Evolutionary conservation across 2,113 vertebrate genomes (phyloP).

Genomic region (Macroglossus sobrinus): DNA sequence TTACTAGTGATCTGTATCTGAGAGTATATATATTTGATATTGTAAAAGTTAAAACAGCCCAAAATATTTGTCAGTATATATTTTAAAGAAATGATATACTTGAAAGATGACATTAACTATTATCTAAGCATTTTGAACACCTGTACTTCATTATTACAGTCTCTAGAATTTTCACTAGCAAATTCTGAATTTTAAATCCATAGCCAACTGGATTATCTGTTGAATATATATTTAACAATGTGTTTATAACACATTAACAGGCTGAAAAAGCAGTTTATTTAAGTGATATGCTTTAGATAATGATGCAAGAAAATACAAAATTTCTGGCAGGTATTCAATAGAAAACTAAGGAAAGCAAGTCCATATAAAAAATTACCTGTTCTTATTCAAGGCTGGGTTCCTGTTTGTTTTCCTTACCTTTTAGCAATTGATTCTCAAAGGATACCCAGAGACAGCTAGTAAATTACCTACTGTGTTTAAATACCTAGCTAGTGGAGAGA

Average conservation of each 20-base stretch:
- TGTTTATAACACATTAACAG: background rate
- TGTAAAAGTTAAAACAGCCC: background rate
- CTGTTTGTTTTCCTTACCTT: background rate
- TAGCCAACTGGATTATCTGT: background rate
- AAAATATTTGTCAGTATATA: background rate
- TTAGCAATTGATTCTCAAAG: background rate
- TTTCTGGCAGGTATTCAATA: background rate
- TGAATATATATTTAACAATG: background rate
- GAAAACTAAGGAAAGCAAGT: conserved; percentile 11
- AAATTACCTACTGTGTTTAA: background rate
- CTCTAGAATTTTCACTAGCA: background rate
- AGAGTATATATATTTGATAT: background rate
- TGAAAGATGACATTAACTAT: background rate
- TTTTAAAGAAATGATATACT: background rate
- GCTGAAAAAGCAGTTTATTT: background rate
- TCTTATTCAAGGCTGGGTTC: background rate
- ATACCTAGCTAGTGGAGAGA: background rate
- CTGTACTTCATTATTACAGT: background rate
- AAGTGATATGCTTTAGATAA: background rate
- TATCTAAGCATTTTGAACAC: background rate
- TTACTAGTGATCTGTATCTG: background rate
- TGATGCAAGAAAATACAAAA: background rate
- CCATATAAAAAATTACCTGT: background rate
- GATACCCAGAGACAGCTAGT: background rate
- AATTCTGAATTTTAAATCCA: background rate